A percentile compares a stretch with the other conserved stretches of the same genome.
Evolutionary conservation across 2,888 invertebrate genomes (phyloP).

Genomic region (Saturnia japonica): DNA sequence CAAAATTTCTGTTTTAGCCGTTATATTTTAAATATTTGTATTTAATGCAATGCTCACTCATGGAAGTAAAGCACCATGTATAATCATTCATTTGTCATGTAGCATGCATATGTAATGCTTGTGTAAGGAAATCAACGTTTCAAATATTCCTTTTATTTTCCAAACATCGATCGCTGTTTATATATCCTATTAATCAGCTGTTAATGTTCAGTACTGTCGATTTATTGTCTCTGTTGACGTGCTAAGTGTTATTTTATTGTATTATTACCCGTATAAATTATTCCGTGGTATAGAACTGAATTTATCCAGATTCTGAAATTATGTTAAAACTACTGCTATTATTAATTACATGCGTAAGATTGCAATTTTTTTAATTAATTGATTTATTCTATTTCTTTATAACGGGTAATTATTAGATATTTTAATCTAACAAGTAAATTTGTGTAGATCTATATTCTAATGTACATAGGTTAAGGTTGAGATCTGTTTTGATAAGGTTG

Average conservation of each 20-base stretch:
- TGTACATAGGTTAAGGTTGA: too few species aligned
- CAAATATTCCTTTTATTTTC: background rate
- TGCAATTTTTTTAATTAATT: background rate
- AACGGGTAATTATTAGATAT: background rate
- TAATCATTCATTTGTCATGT: background rate
- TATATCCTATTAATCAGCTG: background rate
- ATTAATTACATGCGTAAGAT: background rate
- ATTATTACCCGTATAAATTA: background rate
- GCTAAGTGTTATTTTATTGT: background rate
- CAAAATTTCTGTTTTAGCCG: background rate
- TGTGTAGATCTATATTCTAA: background rate
- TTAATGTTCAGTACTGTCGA: background rate
- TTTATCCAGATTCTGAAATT: background rate
- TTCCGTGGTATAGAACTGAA: background rate
- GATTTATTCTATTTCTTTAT: background rate
- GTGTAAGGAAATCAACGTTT: background rate
- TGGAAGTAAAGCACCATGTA: background rate
- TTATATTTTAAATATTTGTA: background rate
- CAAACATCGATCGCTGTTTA: background rate
- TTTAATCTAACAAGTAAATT: background rate
- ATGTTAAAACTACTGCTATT: background rate
- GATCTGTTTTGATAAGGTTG: too few species aligned
- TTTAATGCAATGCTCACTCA: background rate
- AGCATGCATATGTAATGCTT: background rate
- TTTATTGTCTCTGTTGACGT: background rate